phyloP scores from a whole-genome alignment of 2,113 vertebrate genomes.

The Gopherus flavomarginatus region DNA sequence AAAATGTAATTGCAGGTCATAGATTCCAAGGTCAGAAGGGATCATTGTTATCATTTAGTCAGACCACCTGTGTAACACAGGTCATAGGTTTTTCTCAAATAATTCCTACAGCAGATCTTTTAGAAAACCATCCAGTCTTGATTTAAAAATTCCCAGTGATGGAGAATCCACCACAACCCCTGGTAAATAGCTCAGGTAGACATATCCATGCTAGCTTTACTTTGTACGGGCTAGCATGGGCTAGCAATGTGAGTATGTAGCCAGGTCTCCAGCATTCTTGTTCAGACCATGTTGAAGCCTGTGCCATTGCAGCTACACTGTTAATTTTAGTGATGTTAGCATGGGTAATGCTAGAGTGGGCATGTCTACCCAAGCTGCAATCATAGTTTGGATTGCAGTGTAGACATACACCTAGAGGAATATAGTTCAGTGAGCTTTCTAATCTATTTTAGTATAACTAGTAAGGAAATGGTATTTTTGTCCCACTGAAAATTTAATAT shows the following conservation, averaged over 20 bases:
- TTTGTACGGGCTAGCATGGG: neutral
- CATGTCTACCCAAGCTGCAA: neutral
- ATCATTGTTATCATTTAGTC: neutral
- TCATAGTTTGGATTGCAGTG: neutral
- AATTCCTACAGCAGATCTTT: neutral
- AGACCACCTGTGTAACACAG: neutral
- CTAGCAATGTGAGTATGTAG: neutral
- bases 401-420: neutral
- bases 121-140: neutral
- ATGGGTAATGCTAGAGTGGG: neutral
- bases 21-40: too few relatives aligned
- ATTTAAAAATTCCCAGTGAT: neutral
- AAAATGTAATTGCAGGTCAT: neutral
- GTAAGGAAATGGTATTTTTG: neutral
- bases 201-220: neutral
- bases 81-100: neutral
- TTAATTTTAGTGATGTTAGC: neutral
- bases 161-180: neutral
- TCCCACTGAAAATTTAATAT: neutral
- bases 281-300: neutral
- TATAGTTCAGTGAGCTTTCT: neutral
- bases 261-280: neutral
- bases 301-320: neutral
- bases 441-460: neutral
- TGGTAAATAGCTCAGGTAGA: neutral